Percentiles rank a stretch among this genome's conserved stretches.
These are phyloP conservation scores for Cololabis saira DNA, from an alignment of 2,113 vertebrate genomes.

Conservation along the genomic window DNA sequence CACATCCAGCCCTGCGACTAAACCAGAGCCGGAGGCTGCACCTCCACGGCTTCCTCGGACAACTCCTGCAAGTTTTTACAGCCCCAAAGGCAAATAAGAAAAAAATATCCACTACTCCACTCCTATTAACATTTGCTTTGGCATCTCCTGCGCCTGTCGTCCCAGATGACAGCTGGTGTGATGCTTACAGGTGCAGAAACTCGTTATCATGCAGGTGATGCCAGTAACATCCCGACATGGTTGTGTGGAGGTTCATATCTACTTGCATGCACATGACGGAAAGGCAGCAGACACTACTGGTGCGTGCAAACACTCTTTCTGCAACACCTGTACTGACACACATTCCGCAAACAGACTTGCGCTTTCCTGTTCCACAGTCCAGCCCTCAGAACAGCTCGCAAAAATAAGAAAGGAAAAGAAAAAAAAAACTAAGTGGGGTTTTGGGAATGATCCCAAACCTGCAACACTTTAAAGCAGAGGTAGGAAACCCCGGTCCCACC, in stretches of 20 bases:
- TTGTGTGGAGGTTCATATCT: neutral
- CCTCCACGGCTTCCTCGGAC: conserved; percentile 16
- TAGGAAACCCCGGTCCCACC: too few species aligned
- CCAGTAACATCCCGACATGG: neutral
- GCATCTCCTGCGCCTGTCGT: conserved; percentile 16
- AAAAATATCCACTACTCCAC: conserved; percentile 1
- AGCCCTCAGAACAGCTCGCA: too few species aligned
- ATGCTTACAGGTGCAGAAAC: neutral
- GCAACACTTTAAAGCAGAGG: too few species aligned
- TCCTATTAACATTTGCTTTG: neutral
- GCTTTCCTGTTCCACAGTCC: neutral
- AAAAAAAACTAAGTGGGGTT: too few species aligned
- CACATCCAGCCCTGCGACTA: neutral
- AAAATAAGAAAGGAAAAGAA: too few species aligned
- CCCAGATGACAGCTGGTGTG: conserved; percentile 31
- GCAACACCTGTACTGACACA: too few species aligned
- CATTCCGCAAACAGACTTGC: neutral
- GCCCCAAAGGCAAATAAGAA: neutral
- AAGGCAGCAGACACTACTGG: conserved; percentile 34
- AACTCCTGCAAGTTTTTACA: conserved; percentile 39
- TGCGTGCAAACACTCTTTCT: conserved; percentile 24
- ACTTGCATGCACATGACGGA: conserved; percentile 52
- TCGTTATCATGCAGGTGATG: neutral
- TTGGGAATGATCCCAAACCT: too few species aligned
- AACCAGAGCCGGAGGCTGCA: conserved; percentile 39